Evolutionary conservation across 2,888 invertebrate species (phyloP).

Genomic region (Erebia palarica): DNA sequence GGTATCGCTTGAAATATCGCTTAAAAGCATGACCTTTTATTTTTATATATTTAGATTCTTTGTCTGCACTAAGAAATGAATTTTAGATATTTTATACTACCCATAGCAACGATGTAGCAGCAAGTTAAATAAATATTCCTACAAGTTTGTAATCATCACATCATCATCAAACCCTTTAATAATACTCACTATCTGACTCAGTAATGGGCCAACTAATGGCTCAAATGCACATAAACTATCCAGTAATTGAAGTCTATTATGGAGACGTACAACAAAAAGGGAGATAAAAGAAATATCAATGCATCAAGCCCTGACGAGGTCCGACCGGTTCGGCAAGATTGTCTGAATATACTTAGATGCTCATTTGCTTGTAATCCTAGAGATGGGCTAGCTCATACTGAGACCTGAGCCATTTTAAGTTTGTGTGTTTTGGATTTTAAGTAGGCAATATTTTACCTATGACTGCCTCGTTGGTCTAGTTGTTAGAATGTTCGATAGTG

Average conservation of each 20-base stretch:
- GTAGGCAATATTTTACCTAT: no score
- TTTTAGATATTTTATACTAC: no score
- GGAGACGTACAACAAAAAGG: constrained; percentile 31
- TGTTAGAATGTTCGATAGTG: no score
- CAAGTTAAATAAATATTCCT: constrained; percentile 15
- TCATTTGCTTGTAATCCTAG: constrained; percentile 3
- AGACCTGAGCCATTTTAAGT: background rate
- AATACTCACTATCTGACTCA: background rate
- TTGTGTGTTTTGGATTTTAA: background rate
- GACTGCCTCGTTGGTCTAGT: no score
- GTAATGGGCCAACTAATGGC: constrained; percentile 13
- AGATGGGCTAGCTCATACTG: background rate
- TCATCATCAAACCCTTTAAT: constrained; percentile 3
- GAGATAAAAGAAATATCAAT: constrained; percentile 31
- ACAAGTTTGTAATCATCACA: constrained; percentile 7
- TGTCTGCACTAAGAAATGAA: no score
- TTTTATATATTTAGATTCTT: no score
- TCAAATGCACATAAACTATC: constrained; percentile 15
- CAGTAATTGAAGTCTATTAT: constrained; percentile 38
- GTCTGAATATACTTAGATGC: constrained; percentile 17
- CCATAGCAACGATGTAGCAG: no score
- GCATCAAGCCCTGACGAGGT: constrained; percentile 33
- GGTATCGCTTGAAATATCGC: no score
- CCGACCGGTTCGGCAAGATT: constrained; percentile 34
- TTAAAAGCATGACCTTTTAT: no score